Base-by-base conservation (phyloP, 2,888 invertebrate genomes). In the Xestia xanthographa region DNA sequence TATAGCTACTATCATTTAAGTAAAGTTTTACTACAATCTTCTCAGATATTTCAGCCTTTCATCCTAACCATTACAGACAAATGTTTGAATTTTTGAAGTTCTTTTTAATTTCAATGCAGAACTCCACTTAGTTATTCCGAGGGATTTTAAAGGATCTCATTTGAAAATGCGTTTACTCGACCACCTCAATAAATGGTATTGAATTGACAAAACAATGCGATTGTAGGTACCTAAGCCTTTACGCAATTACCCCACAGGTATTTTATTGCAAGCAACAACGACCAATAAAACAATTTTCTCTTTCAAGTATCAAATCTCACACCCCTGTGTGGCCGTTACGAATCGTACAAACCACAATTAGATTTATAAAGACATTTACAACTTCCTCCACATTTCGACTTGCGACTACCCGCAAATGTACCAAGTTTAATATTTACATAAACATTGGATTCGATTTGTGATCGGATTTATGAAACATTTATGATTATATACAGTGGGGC, bases 281-380 rank as follows among this genome's bases (percentile, higher is more conserved):
- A 72, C 9, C 5, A 5, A 50, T 62, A 22, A 56, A 56, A 56
- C 9, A 0, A 50, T 48, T 29, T 48, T 11, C 45, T 48, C 1
- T 2, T 38, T 3, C 5, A 73, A 38, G n/a, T 53, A 63, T 48
- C 45, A 43, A 66, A 22, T 76, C 41, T 82, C 50, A 63, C 79
- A 65, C 34, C 26, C 50, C 48, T 65, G 48, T 70, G 50, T 58
- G 66, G 69, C 60, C 63, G 8, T 38, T 34, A 29, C 12, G 26
- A 65, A 69, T 58, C 45, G 20, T 29, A 34, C 26, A 62, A 62
- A 60, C 14, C 14, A 38, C 34, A 75, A 75, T 69, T 80, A 77
- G 76, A 89, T 89, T 87, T 87, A 88, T 87, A 85, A 80, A 88
- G 86, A 86, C 85, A 79, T 86, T 88, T 84, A 86, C 79, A 75